Base-by-base conservation (phyloP, 2,888 invertebrate species). In the Stenchaetothrips biformis region DNA sequence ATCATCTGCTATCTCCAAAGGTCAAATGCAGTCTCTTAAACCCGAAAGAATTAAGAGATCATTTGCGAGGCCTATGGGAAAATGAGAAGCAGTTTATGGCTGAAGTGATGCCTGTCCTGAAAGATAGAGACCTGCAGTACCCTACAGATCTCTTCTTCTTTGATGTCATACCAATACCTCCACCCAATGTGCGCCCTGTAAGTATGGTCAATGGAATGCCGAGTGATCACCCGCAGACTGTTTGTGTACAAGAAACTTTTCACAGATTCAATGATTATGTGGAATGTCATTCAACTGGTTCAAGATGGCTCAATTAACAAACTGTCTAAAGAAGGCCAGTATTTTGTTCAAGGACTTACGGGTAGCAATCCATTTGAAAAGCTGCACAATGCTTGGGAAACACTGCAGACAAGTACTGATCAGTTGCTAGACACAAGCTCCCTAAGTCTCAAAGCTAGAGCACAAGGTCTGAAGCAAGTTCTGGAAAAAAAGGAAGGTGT, bases 401-500 rank as follows among this genome's bases (percentile, higher is more conserved):
- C 90, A 0, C 87, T 99, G 49, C 99, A 99, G 87, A 88, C 88
- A 16, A 89, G 92, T 83, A 92, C 96, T 0, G 95, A 97, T 86
- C 79, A 81, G 16, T 80, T 85, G 47, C 62, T 85, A 53, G 84
- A 84, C 81, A 81, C 77, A 25, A 79, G 80, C 21, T 48, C 67
- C 48, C 37, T 81, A 81, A 80, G 81, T 81, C 21, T 53, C 67
- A 77, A 88, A 80, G 84, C 77, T 11, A 78, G 79, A 49, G 81
- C 82, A 21, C 74, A 81, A 83, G 95, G 95, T 0, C 87, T 95
- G 0, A 95, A 95, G 85, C 95, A 95, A 86, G 88, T 90, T 82
- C 82, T 99, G 48, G 99, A 99, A 86, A 98, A 98, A 86, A 99
- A 99, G 87, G 91, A 93, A 83, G 99, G 99, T 9, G 89, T 99